Percentiles rank a stretch among this genome's conserved stretches.
phyloP scores from a whole-genome alignment of 2,888 invertebrate genomes.

The Andrena bicolor region DNA sequence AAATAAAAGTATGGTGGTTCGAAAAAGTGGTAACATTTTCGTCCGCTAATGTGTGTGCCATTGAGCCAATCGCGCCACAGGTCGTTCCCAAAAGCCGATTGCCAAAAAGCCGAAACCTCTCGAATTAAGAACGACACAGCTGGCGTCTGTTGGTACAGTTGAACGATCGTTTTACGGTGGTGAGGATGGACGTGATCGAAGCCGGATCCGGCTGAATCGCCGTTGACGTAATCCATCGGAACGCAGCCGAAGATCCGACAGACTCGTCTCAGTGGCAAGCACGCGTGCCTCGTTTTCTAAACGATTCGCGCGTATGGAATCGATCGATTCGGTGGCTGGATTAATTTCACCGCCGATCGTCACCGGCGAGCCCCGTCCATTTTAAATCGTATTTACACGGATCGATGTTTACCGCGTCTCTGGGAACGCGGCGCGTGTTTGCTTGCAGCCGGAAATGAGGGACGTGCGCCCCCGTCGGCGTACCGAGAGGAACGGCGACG shows the following conservation, averaged over 20 bases:
- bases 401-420: conserved; percentile 24
- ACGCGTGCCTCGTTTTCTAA: conserved; percentile 32
- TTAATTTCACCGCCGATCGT: conserved; percentile 5
- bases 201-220: not conserved
- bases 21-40: no score
- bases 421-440: conserved; percentile 37
- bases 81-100: no score
- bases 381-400: conserved; percentile 16
- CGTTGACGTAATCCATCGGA: conserved; percentile 30
- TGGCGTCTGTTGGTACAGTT: not conserved
- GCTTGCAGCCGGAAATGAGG: conserved; percentile 35
- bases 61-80: no score
- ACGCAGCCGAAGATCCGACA: conserved; percentile 20
- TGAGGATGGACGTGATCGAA: not conserved
- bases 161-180: not conserved
- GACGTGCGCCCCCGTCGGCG: conserved; percentile 35
- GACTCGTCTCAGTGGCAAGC: not conserved
- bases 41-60: no score
- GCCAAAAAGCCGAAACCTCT: not conserved
- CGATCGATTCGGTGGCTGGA: conserved; percentile 6
- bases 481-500: conserved; percentile 26
- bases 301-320: not conserved
- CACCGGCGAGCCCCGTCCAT: not conserved
- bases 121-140: not conserved
- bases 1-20: no score